These are phyloP conservation scores for Tetragonula clypearis DNA, from an alignment of 1,140 invertebrate species.

Conservation along the genomic window DNA sequence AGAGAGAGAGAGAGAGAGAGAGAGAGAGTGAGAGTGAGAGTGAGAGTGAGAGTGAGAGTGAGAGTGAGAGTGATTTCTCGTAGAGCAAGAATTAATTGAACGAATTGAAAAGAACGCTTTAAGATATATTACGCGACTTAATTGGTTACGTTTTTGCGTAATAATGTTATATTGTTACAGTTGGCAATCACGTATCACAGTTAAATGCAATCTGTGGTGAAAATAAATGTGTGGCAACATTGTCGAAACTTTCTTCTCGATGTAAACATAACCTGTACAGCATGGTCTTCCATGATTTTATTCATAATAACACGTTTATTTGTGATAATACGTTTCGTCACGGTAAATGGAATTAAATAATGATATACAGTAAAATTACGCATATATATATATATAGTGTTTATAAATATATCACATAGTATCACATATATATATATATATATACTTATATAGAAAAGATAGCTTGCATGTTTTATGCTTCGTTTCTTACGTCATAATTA, in stretches of 20 bases:
- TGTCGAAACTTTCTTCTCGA: background rate
- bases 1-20: too few relatives aligned
- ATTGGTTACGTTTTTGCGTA: background rate
- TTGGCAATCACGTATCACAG: background rate
- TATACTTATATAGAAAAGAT: background rate
- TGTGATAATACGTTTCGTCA: background rate
- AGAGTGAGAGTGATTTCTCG: background rate
- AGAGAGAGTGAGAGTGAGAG: too few relatives aligned
- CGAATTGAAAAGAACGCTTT: background rate
- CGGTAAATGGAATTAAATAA: background rate
- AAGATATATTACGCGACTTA: background rate
- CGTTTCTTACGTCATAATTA: background rate
- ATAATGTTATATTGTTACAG: background rate
- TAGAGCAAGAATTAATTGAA: background rate
- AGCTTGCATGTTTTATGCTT: background rate
- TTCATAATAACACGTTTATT: background rate
- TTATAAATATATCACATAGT: too few relatives aligned
- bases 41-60: too few relatives aligned
- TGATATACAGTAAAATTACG: background rate
- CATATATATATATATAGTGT: background rate
- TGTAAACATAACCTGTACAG: background rate
- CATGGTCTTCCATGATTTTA: background rate
- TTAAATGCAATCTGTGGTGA: background rate
- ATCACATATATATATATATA: too few relatives aligned
- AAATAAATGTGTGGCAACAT: background rate